phyloP scores from a whole-genome alignment of 2,113 vertebrate genomes.

The Barnardius zonarius region DNA sequence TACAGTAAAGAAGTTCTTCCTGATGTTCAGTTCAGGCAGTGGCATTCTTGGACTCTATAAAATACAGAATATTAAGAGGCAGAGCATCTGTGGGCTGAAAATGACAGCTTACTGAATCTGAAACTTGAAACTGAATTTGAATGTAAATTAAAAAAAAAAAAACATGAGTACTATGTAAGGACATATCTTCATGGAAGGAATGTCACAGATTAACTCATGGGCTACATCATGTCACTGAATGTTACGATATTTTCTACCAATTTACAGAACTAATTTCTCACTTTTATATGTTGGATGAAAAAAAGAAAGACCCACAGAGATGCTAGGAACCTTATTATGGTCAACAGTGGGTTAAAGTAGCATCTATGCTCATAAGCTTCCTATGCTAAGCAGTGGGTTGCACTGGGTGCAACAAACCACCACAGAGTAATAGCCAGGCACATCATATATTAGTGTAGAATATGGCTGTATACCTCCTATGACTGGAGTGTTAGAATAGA shows the following conservation, averaged over 20 bases:
- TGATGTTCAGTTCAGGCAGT: neutral
- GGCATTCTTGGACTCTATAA: neutral
- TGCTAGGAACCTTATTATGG: neutral
- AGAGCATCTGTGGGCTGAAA: neutral
- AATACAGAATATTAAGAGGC: neutral
- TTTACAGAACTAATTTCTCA: neutral
- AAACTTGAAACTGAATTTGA: neutral
- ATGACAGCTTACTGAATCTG: neutral
- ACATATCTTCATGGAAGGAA: neutral
- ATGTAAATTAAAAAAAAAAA: neutral
- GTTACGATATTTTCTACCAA: neutral
- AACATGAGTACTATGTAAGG: neutral
- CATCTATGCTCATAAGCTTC: neutral
- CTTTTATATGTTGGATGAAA: neutral
- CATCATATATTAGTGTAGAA: neutral
- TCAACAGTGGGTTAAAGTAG: neutral
- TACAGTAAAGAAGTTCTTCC: too few species aligned
- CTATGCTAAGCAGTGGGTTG: neutral
- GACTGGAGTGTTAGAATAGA: too few species aligned
- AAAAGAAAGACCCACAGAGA: neutral
- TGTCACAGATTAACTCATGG: fast-evolving
- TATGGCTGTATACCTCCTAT: too few species aligned
- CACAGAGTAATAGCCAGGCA: neutral
- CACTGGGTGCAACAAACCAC: neutral
- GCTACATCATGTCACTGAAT: neutral